Evolutionary conservation across 2,888 invertebrate genomes (phyloP), one percentile per base, ranked within the genome.

Genomic region (Agriotes lineatus): DNA sequence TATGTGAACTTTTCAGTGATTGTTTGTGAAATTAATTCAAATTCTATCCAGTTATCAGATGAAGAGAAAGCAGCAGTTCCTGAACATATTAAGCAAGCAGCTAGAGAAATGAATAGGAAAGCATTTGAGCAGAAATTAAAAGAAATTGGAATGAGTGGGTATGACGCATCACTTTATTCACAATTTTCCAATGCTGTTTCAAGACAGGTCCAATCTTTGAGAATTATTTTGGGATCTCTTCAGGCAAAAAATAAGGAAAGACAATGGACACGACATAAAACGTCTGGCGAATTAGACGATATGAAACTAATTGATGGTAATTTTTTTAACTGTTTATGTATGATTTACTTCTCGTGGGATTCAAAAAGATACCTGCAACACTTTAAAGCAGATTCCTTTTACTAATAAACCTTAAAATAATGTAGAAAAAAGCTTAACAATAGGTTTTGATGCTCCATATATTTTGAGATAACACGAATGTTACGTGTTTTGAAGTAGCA

Each of bases 161-260:
- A 94, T 82, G 98, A 99, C 82, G 96, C 96, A 39, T 89, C 91
- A 57, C 82, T 96, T 7, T 99, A 99, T 81, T 90, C 90, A 2
- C 91, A 93, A 80, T 96, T 95, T 82, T 90, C 93, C 61, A 86
- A 88, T 48, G 91, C 93, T 9, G 94, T 95, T 25, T 87, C 89
- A 39, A 91, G 91, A 62, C 95, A 96, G 86, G 91, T 96, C n/a
- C 91, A 93, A 76, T 92, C 95, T 0, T 85, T 98, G 30, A 88
- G 96, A 60, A 93, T 95, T 0, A 93, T 99, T 70, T 86, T 99
- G 69, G 94, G 91, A 64, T 89, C 93, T 71, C 85, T 99, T 63
- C 96, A 97, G 86, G 96, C 97, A 0, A 96, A 96, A 85, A 94
- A 94, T 78, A 96, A 96, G 76, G 97, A 97, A 80, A 87, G 98